Base-by-base conservation (phyloP, 1,140 invertebrate genomes). In the Drosophila orena region DNA sequence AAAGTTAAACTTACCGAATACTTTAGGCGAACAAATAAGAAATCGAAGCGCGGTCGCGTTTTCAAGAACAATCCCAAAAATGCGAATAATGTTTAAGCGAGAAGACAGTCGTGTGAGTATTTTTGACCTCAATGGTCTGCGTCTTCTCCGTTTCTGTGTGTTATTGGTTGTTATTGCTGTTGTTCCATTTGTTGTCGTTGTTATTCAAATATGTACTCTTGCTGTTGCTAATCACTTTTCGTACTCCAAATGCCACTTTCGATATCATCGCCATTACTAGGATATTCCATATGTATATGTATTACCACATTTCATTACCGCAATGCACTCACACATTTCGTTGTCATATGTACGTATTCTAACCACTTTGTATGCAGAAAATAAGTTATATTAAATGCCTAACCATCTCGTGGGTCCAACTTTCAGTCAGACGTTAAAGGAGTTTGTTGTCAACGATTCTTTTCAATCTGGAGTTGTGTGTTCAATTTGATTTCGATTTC, bases 51-150 rank as follows among this genome's bases (percentile, higher is more conserved):
- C 6, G 17, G 10, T 7, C 15, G 8, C 37, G 35, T 14, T 40
- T 20, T 64, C 38, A 57, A 61, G 64, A 72, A 62, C 69, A 65
- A 38, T 53, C 20, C n/a, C 37, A 44, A 49, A 14, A 7, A 30
- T 30, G 3, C 34, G 8, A 56, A 5, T 38, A 44, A 40, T 43
- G 20, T 44, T 53, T 52, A 46, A 60, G 49, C 17, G 65, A 77
- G 30, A 65, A 62, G 38, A 44, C 42, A 53, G 58, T 68, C 57
- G 78, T 81, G 83, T 86, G 83, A 88, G 81, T 86, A 88, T 30
- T 88, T 88, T 79, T 73, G 61, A 60, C 65, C 65, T 79, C 61
- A 30, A 69, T 40, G 55, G 47, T 30, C 30, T 10, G 35, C 38
- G 30, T 60, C 42, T 55, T 74, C 38, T 47, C 38, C 34, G 24